Conservation (phyloP, 2,113 vertebrate genomes). For the Tor tambroides region DNA sequence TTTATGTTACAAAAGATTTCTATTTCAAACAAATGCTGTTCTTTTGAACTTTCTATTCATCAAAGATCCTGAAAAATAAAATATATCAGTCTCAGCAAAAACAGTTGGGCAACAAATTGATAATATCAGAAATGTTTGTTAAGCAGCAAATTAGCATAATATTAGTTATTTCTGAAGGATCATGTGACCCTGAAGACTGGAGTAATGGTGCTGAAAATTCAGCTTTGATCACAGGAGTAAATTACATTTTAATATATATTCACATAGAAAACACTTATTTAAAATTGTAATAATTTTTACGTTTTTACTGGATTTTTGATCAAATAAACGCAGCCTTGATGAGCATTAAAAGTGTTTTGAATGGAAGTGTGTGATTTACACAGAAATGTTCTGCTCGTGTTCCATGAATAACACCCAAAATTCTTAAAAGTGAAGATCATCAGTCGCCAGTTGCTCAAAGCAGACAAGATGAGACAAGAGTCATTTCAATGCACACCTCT, state of each 20-base stretch:
- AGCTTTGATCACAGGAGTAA: neutral
- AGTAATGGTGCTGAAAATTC: neutral
- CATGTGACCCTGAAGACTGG: no score
- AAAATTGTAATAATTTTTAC: neutral
- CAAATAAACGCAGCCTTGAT: neutral
- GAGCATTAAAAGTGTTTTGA: neutral
- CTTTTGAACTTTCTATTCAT: neutral
- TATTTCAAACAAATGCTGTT: no score
- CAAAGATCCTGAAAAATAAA: neutral
- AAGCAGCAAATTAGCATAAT: neutral
- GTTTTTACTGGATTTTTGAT: neutral
- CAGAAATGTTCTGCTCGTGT: neutral
- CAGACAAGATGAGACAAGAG: neutral
- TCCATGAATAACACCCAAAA: neutral
- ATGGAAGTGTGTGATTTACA: neutral
- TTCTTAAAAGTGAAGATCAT: neutral
- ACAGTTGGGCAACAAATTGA: neutral
- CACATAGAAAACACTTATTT: neutral
- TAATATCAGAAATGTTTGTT: neutral
- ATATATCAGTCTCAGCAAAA: neutral
- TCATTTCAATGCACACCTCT: neutral
- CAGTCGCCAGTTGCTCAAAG: neutral
- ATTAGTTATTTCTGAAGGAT: no score
- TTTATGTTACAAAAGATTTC: neutral
- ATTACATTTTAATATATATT: neutral